Evolutionary conservation across 2,797 vertebrate species (phyloP).

Genomic region (Hemitrygon akajei): DNA sequence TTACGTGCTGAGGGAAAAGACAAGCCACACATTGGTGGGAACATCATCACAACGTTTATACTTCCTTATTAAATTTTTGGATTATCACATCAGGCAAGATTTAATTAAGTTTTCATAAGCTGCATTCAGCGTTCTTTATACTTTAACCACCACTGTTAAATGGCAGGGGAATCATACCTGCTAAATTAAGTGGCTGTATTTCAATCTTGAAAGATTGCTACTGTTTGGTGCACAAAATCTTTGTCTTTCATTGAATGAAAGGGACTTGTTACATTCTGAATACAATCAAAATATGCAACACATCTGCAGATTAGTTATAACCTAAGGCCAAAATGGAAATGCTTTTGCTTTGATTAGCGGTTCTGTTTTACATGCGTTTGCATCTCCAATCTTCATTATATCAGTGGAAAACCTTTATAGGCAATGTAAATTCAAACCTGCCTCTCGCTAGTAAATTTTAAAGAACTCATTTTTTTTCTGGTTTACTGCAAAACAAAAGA

Average conservation of each 20-base stretch:
- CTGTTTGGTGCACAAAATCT: not conserved
- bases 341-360: not conserved
- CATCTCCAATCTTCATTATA: not conserved
- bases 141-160: constrained; percentile 10
- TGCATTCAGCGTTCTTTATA: not conserved
- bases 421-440: not conserved
- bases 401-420: not conserved
- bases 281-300: constrained; percentile 2
- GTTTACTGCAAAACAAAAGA: constrained; percentile 1
- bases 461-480: not conserved
- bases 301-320: not conserved
- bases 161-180: not conserved
- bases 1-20: not conserved
- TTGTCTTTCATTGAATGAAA: not conserved
- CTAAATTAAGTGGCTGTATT: not conserved
- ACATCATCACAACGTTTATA: constrained; percentile 13
- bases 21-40: not conserved
- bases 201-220: not conserved
- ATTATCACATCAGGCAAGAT: not conserved
- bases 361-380: not conserved
- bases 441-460: not conserved
- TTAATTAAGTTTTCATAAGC: constrained; percentile 18
- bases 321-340: constrained; percentile 10
- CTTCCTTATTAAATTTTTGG: not conserved
- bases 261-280: not conserved